These are phyloP conservation scores for Apamea epomidion DNA, from an alignment of 2,888 invertebrate genomes.

Conservation along the genomic window DNA sequence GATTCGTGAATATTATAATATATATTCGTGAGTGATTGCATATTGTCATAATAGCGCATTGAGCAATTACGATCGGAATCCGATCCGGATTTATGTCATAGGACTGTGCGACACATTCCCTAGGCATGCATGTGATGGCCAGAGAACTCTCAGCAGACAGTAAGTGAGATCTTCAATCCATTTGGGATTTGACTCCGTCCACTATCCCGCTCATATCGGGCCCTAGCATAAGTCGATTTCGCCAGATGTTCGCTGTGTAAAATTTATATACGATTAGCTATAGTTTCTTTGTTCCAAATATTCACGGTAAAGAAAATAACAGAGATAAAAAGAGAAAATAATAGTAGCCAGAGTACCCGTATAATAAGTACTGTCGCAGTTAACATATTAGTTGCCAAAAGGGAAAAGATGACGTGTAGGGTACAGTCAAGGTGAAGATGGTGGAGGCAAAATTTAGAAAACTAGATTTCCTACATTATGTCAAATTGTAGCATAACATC, in stretches of 20 bases:
- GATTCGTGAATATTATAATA: neutral
- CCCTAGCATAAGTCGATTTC: neutral
- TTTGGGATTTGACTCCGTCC: neutral
- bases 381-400: neutral
- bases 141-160: neutral
- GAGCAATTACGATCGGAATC: neutral
- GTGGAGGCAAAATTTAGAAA: neutral
- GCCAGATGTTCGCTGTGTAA: neutral
- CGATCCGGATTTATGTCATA: neutral
- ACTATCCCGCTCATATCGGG: neutral
- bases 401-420: neutral
- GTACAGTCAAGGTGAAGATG: neutral
- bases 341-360: neutral
- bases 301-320: too few relatives aligned
- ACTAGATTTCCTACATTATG: neutral
- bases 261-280: neutral
- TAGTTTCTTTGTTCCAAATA: neutral
- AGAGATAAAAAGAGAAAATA: neutral
- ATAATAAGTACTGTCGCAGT: neutral
- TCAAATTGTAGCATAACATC: neutral
- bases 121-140: neutral
- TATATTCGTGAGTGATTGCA: neutral
- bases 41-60: neutral
- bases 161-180: neutral
- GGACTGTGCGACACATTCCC: neutral